These are phyloP conservation scores for Ephydatia muelleri DNA, from an alignment of 37 sponge, comb jelly and placozoan genomes.

Conservation along the genomic window DNA sequence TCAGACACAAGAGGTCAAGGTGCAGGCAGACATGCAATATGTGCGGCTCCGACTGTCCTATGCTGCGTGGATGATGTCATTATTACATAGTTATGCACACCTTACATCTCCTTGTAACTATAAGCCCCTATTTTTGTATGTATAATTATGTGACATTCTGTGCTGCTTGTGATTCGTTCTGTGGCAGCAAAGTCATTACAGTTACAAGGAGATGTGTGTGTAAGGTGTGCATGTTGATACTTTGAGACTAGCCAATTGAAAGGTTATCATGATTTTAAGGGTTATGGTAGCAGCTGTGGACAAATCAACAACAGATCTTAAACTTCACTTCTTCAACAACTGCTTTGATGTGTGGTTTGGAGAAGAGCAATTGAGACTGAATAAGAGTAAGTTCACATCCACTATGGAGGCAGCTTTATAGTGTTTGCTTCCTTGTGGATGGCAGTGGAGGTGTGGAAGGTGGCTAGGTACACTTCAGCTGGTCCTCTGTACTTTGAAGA, in stretches of 20 bases:
- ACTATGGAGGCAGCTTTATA: background rate
- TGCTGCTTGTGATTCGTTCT: too few species aligned
- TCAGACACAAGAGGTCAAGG: too few species aligned
- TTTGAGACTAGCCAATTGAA: background rate
- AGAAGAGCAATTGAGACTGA: background rate
- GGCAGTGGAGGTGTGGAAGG: slow-evolving; percentile 56
- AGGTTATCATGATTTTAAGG: slow-evolving; percentile 9
- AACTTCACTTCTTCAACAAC: slow-evolving; percentile 52
- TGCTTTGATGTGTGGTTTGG: slow-evolving; percentile 22
- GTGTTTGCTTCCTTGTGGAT: background rate
- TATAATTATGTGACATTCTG: too few species aligned
- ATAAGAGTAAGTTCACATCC: background rate
- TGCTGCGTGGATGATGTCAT: too few species aligned
- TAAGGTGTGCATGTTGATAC: too few species aligned
- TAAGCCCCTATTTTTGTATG: too few species aligned
- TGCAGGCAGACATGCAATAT: too few species aligned
- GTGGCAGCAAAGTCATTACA: too few species aligned
- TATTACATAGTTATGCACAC: too few species aligned
- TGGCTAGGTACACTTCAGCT: slow-evolving; percentile 63
- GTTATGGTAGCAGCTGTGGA: slow-evolving; percentile 41
- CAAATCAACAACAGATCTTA: slow-evolving; percentile 34
- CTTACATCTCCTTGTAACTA: too few species aligned
- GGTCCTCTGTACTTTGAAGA: slow-evolving; percentile 51
- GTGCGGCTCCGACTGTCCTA: too few species aligned
- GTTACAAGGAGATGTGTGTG: too few species aligned